These are phyloP conservation scores for Erinaceus europaeus DNA, from an alignment of 2,113 vertebrate species.

Conservation along the genomic window DNA sequence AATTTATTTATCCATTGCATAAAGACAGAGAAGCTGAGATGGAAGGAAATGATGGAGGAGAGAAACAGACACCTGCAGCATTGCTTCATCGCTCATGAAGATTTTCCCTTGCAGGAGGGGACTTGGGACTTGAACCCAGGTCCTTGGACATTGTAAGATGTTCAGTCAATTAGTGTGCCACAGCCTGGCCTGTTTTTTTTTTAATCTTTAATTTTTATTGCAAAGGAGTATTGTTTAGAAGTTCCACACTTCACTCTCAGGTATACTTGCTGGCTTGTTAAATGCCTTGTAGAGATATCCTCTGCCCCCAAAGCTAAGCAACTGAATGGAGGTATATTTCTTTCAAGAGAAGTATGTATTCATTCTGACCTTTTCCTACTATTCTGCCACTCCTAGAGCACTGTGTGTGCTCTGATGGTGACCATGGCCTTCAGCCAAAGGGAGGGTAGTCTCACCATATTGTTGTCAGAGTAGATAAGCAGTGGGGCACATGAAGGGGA, in stretches of 20 bases:
- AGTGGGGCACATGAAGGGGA: constrained; percentile 85
- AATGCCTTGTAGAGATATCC: background rate
- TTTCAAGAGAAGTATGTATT: constrained; percentile 79
- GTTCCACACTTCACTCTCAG: background rate
- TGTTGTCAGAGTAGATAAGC: constrained; percentile 88
- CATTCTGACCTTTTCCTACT: constrained; percentile 82
- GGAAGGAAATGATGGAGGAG: no score
- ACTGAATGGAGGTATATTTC: constrained; percentile 78
- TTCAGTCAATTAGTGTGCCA: no score
- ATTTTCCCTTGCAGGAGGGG: background rate
- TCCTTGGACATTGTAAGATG: no score
- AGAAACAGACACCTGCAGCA: no score
- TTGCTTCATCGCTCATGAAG: no score
- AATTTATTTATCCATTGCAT: no score
- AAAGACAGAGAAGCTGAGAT: no score
- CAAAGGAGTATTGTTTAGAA: background rate
- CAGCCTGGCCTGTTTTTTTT: no score
- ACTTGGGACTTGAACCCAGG: no score
- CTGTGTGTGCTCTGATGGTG: constrained; percentile 78
- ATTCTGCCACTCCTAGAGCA: constrained; percentile 82
- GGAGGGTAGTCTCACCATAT: constrained; percentile 83
- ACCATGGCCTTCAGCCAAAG: constrained; percentile 80
- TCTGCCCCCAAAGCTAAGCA: constrained; percentile 59
- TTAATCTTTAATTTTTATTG: no score
- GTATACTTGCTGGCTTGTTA: background rate